Evolutionary conservation across 1,140 invertebrate genomes (phyloP).

Genomic region (Hetaerina americana): DNA sequence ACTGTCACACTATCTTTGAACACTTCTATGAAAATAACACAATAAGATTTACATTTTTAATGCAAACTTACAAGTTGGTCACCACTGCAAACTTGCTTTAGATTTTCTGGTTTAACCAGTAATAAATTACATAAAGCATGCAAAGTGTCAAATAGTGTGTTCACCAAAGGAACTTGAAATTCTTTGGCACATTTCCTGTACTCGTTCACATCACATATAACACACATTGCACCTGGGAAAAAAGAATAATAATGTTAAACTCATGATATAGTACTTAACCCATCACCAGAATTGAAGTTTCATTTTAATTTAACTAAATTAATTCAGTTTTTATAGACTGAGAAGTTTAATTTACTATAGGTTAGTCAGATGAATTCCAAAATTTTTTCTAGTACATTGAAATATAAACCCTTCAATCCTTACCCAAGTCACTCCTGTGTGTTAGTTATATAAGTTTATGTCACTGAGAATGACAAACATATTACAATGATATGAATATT

Average conservation of each 20-base stretch:
- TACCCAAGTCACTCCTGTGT: too few relatives aligned
- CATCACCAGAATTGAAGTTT: too few relatives aligned
- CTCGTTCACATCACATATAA: constrained; percentile 96
- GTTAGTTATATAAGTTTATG: too few relatives aligned
- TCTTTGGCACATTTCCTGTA: constrained; percentile 67
- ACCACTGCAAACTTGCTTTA: constrained; percentile 87
- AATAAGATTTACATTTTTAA: constrained; percentile 7
- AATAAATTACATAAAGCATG: constrained; percentile 92
- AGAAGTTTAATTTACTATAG: too few relatives aligned
- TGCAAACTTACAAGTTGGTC: constrained; percentile 69
- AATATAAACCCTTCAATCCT: too few relatives aligned
- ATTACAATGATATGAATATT: too few relatives aligned
- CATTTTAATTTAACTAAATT: too few relatives aligned
- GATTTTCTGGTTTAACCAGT: constrained; percentile 89
- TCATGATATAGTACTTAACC: not conserved
- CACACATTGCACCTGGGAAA: constrained; percentile 78
- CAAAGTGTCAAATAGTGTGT: constrained; percentile 82
- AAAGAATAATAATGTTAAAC: constrained; percentile 11
- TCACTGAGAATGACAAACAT: too few relatives aligned
- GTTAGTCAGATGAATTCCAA: too few relatives aligned
- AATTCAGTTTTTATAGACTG: too few relatives aligned
- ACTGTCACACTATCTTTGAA: constrained; percentile 9
- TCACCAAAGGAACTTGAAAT: constrained; percentile 61
- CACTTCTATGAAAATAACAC: constrained; percentile 2
- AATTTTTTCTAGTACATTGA: too few relatives aligned